Evolutionary conservation across 2,113 vertebrate species (phyloP).

Genomic region (Callospermophilus lateralis): DNA sequence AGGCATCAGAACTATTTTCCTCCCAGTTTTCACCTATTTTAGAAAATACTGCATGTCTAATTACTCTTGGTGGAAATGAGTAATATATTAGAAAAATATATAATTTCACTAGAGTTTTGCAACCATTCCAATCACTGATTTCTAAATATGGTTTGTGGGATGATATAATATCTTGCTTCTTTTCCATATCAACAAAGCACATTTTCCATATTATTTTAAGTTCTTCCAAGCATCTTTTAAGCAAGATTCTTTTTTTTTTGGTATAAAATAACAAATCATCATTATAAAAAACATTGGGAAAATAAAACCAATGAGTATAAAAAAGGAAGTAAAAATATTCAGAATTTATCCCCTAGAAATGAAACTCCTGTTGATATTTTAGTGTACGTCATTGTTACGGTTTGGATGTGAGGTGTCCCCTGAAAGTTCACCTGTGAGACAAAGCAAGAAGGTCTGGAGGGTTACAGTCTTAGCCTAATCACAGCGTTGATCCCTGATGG

Average conservation of each 20-base stretch:
- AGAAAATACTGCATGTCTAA: not conserved
- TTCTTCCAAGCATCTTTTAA: not conserved
- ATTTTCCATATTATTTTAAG: conserved; percentile 32
- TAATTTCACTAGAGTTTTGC: not conserved
- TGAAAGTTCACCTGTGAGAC: no score
- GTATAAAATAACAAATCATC: not conserved
- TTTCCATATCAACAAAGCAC: not conserved
- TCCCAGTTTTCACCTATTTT: not conserved
- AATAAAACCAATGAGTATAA: not conserved
- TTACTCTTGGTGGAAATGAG: not conserved
- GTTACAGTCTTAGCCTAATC: no score
- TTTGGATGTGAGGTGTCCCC: no score
- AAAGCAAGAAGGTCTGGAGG: no score
- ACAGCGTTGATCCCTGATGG: no score
- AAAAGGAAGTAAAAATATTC: conserved; percentile 1
- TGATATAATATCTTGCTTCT: not conserved
- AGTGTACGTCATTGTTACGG: not conserved
- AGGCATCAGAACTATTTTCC: not conserved
- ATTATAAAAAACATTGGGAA: conserved; percentile 43
- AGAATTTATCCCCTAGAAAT: conserved; percentile 41
- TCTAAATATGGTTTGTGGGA: not conserved
- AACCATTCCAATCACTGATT: not conserved
- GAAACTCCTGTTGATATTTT: conserved; percentile 39
- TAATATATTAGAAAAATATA: not conserved
- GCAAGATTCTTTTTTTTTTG: not conserved